A percentile compares a stretch with the other conserved stretches of the same genome.
Evolutionary conservation across 2,113 vertebrate species (phyloP).

Genomic region (Lophochroa leadbeateri): DNA sequence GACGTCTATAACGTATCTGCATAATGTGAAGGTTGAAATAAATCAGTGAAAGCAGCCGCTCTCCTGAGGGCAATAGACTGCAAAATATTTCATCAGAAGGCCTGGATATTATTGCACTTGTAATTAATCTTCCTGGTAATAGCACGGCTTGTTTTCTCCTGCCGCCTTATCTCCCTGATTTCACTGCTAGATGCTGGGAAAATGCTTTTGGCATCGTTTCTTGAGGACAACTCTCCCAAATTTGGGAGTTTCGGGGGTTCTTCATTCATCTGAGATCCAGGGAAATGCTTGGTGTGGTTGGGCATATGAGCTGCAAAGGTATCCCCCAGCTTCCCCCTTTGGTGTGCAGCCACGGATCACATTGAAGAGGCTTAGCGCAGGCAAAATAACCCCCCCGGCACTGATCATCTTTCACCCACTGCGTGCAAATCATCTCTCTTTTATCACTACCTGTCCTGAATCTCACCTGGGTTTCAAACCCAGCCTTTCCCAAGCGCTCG

Average conservation of each 20-base stretch:
- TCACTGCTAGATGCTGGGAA: conserved; percentile 3
- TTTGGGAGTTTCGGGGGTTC: background rate
- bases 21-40: conserved; percentile 60
- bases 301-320: background rate
- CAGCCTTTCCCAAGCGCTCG: background rate
- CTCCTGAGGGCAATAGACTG: conserved; percentile 53
- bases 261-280: accelerated
- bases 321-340: background rate
- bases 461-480: background rate
- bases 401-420: background rate
- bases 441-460: background rate
- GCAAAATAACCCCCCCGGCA: background rate
- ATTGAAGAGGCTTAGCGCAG: background rate
- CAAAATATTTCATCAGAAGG: conserved; percentile 67
- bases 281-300: background rate
- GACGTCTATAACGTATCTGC: conserved; percentile 8
- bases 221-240: background rate
- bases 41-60: conserved; percentile 54
- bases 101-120: conserved; percentile 49
- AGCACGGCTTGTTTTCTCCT: background rate
- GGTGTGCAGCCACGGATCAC: background rate
- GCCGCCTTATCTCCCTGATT: background rate
- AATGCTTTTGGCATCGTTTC: background rate
- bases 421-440: background rate
- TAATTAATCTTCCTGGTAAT: conserved; percentile 64